Conservation (phyloP, 53 echinoderm and acorn worm genomes). For the Stichopus horrens region DNA sequence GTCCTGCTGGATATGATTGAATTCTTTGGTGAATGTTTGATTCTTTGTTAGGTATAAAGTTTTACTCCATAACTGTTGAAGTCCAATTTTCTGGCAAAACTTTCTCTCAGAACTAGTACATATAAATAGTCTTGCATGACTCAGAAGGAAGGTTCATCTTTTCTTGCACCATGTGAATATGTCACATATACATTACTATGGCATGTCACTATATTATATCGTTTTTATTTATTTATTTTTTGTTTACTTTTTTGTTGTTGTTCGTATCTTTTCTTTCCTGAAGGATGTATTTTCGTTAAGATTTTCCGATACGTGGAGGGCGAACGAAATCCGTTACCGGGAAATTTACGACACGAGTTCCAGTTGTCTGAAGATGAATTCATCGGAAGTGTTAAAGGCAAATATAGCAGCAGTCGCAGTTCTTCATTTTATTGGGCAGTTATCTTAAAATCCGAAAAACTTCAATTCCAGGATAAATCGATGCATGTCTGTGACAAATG, state of each 20-base stretch:
- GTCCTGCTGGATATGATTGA: too few relatives aligned
- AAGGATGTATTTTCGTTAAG: conserved; percentile 19
- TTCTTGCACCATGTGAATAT: too few relatives aligned
- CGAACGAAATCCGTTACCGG: neutral
- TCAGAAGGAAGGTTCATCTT: too few relatives aligned
- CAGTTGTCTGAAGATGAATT: conserved; percentile 14
- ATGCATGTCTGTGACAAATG: conserved; percentile 24
- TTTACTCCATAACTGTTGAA: too few relatives aligned
- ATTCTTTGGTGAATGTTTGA: too few relatives aligned
- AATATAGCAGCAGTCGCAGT: conserved; percentile 4
- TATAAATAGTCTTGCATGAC: too few relatives aligned
- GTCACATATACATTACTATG: too few relatives aligned
- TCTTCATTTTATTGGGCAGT: conserved; percentile 28
- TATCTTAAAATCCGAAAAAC: conserved; percentile 18
- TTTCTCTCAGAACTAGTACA: too few relatives aligned
- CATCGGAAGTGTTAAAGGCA: conserved; percentile 34
- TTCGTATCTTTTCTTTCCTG: neutral
- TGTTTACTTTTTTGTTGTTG: neutral
- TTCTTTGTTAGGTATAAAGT: too few relatives aligned
- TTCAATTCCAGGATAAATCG: conserved; percentile 35
- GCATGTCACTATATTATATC: too few relatives aligned
- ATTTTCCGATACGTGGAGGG: conserved; percentile 5
- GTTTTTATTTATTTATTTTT: too few relatives aligned
- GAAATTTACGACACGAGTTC: conserved; percentile 22
- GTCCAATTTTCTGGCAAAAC: too few relatives aligned